These are phyloP conservation scores for Martes flavigula DNA, from an alignment of 2,797 vertebrate species.

Conservation along the genomic window DNA sequence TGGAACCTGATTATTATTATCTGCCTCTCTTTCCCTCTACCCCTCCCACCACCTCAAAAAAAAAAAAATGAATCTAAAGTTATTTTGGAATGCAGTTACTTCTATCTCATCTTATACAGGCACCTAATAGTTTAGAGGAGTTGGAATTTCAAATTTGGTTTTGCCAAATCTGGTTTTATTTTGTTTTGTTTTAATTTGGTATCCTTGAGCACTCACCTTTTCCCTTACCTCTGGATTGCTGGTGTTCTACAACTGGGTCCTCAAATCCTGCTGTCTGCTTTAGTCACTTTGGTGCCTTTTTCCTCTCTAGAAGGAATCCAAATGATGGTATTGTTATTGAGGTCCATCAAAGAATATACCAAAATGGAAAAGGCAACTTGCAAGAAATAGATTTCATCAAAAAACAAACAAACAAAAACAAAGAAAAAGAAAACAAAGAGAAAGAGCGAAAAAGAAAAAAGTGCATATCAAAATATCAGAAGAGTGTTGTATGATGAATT, in stretches of 20 bases:
- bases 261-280: background rate
- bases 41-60: background rate
- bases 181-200: background rate
- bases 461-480: conserved; percentile 50
- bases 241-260: background rate
- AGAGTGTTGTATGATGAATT: conserved; percentile 63
- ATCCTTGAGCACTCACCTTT: fast-evolving
- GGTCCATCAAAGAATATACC: background rate
- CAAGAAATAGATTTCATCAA: background rate
- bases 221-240: too few species aligned
- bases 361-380: conserved; percentile 33
- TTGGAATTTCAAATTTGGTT: background rate
- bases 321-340: background rate
- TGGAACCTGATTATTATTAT: background rate
- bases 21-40: background rate
- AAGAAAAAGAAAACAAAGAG: background rate
- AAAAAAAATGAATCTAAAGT: background rate
- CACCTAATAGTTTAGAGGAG: background rate
- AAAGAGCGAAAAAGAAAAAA: background rate
- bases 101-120: background rate
- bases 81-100: background rate
- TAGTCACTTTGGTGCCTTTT: background rate
- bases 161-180: background rate
- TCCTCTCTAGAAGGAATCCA: background rate
- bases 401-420: background rate